Evolutionary conservation across 2,113 vertebrate species (phyloP).

Genomic region (Cottus gobio): DNA sequence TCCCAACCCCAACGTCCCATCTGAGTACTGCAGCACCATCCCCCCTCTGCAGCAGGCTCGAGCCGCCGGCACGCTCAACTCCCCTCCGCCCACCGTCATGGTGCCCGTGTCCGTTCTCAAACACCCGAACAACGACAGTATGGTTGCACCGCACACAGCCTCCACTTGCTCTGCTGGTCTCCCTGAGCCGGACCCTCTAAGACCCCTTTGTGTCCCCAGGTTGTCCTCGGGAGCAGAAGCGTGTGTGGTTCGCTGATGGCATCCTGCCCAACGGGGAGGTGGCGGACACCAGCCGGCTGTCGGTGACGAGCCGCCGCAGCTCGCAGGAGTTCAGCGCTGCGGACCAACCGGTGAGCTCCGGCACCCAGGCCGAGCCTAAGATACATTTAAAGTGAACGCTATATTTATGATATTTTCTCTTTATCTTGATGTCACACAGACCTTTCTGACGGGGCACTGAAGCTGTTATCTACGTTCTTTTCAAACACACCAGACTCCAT

Average conservation of each 20-base stretch:
- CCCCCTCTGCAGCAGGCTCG: slow-evolving; percentile 87
- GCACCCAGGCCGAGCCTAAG: too few relatives aligned
- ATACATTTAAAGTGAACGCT: too few relatives aligned
- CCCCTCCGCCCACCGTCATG: slow-evolving; percentile 86
- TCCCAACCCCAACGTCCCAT: slow-evolving; percentile 85
- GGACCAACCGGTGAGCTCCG: slow-evolving; percentile 69
- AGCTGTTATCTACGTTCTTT: too few relatives aligned
- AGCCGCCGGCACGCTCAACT: slow-evolving; percentile 81
- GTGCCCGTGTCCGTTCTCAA: slow-evolving; percentile 91
- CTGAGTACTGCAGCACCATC: slow-evolving; percentile 85
- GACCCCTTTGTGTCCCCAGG: slow-evolving; percentile 70
- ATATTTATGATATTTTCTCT: too few relatives aligned
- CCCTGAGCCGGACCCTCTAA: not conserved
- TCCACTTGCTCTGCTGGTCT: not conserved
- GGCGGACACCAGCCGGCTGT: slow-evolving; percentile 89
- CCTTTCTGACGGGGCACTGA: too few relatives aligned
- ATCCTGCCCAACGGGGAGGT: slow-evolving; percentile 95
- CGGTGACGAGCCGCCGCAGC: slow-evolving; percentile 80
- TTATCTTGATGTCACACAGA: too few relatives aligned
- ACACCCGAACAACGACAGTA: slow-evolving; percentile 89
- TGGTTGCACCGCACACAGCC: not conserved
- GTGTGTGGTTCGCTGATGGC: slow-evolving; percentile 97
- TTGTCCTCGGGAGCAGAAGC: slow-evolving; percentile 89
- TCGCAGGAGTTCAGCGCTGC: slow-evolving; percentile 84
- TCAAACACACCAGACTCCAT: too few relatives aligned